Evolutionary conservation across 2,888 invertebrate species (phyloP), one percentile per base, ranked within the genome.

Genomic region (Andrena trimmerana): DNA sequence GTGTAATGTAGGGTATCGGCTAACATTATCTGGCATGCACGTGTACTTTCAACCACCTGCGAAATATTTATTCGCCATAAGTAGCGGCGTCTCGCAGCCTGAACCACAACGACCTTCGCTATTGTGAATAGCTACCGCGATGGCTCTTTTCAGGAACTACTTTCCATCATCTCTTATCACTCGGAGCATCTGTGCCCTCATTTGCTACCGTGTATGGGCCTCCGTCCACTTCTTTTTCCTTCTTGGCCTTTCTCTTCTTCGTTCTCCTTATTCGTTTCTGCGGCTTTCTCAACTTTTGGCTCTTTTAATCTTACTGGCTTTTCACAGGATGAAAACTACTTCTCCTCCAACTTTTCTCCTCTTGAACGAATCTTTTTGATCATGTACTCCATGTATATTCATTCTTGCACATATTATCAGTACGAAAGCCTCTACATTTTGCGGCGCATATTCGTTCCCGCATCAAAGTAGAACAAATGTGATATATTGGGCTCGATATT

Each of bases 91-190:
- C 78, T 75, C 62, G 63, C 42, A 54, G 72, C 59, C 75, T 83
- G 60, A 77, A 33, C 69, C 57, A 73, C 74, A 69, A 33, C 75
- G 62, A 75, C 63, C 78, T 79, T 72, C 80, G 70, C 67, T 73
- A 74, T 74, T 76, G 79, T 77, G 68, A 89, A 81, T 69, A 83
- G 84, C 74, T 57, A 82, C 59, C 70, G 80, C 88, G 91, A 92
- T 90, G 90, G 92, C 90, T 90, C 92, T 92, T 92, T 92, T 92
- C 92, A 92, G 86, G 85, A 87, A 83, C 89, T 88, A 89, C 91
- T 90, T 92, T 89, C 90, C 90, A 92, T 92, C 92, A 91, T 90
- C 88, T 78, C 90, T 91, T 92, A 92, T 92, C 92, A 85, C 82
- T 78, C 78, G 13, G 88, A 83, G 85, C 90, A 92, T 92, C 92